Evolutionary conservation across 2,797 vertebrate species (phyloP).

Genomic region (Eremophila alpestris): DNA sequence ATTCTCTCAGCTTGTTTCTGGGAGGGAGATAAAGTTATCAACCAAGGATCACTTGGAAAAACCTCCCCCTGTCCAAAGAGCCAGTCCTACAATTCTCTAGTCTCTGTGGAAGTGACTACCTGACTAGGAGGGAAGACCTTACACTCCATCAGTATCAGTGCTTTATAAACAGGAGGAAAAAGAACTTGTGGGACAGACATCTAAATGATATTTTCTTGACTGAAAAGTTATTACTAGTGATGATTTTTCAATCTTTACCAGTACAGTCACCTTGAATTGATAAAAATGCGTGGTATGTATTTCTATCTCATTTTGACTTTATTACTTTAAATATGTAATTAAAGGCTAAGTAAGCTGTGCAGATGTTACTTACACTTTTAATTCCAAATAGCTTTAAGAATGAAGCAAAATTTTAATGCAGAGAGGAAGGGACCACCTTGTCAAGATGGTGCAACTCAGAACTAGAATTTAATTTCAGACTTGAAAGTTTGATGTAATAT

Average conservation of each 20-base stretch:
- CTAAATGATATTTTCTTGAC: background rate
- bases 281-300: background rate
- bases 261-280: background rate
- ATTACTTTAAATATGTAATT: background rate
- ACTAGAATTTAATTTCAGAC: background rate
- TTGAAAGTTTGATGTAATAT: background rate
- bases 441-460: background rate
- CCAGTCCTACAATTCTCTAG: background rate
- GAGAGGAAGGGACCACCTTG: background rate
- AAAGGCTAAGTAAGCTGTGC: background rate
- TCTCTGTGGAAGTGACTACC: background rate
- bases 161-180: background rate
- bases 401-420: background rate
- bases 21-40: background rate
- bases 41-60: background rate
- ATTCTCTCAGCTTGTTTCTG: background rate
- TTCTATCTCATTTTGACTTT: background rate
- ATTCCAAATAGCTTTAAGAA: background rate
- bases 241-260: background rate
- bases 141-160: background rate
- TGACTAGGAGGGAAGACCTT: background rate
- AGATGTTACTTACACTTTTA: background rate
- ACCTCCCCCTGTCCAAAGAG: background rate
- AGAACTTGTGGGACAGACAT: background rate
- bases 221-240: background rate